A percentile compares a stretch with the other conserved stretches of the same genome.
Conservation (phyloP, 2,113 vertebrate genomes). For the Corynorhinus townsendii region DNA sequence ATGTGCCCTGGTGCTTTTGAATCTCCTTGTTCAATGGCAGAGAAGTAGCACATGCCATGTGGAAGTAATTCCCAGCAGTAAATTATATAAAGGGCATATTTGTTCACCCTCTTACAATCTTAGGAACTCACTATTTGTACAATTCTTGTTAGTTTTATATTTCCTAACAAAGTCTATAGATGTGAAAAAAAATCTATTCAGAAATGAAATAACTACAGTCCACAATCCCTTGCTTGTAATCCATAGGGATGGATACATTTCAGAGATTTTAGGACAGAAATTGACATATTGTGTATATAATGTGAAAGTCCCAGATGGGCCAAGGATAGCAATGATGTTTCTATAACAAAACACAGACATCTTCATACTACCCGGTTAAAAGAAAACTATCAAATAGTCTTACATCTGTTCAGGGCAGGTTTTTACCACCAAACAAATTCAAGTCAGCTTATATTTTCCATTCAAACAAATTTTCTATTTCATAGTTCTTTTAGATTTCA, state of each 20-base stretch:
- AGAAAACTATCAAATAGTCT: not conserved
- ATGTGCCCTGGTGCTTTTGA: not conserved
- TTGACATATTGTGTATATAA: fast-evolving
- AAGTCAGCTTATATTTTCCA: not conserved
- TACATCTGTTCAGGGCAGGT: not conserved
- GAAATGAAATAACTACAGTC: not conserved
- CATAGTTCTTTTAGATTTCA: not conserved
- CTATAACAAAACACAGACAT: not conserved
- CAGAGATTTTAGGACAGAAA: not conserved
- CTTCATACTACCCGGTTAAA: fast-evolving
- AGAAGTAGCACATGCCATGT: not conserved
- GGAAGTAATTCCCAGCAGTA: not conserved
- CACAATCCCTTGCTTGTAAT: not conserved
- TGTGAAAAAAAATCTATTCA: not conserved
- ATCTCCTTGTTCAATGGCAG: not conserved
- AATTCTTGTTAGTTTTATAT: not conserved
- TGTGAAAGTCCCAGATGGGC: not conserved
- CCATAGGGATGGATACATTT: not conserved
- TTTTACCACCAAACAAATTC: not conserved
- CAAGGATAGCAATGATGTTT: not conserved
- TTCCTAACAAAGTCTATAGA: not conserved
- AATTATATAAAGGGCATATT: not conserved
- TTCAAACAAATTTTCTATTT: not conserved
- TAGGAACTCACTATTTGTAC: not conserved
- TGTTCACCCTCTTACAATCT: not conserved